Conservation (phyloP, 2,113 vertebrate species). For the Candoia aspera region DNA sequence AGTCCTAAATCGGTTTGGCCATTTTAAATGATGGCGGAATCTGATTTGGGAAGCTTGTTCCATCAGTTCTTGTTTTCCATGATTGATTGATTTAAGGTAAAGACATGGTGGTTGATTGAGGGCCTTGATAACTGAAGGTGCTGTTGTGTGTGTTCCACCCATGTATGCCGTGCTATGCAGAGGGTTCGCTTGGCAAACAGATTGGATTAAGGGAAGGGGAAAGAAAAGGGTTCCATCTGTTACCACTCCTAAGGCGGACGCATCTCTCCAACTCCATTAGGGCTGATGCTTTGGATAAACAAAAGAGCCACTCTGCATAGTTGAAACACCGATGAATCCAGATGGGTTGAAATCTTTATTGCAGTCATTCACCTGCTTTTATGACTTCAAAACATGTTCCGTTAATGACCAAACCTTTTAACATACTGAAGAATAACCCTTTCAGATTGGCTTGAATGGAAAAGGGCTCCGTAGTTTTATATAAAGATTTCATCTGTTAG, state of each 20-base stretch:
- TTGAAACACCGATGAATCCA: conserved; percentile 50
- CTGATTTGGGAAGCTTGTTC: conserved; percentile 68
- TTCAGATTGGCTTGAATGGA: conserved; percentile 58
- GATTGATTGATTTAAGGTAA: conserved; percentile 40
- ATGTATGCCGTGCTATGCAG: conserved; percentile 71
- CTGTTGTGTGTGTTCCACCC: conserved; percentile 78
- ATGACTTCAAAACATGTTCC: not conserved
- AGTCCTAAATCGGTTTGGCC: conserved; percentile 68
- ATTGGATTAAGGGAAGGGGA: not conserved
- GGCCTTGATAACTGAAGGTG: conserved; percentile 53
- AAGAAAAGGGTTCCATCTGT: not conserved
- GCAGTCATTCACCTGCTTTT: conserved; percentile 12
- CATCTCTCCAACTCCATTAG: not conserved
- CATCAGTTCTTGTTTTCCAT: conserved; percentile 46
- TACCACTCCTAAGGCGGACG: not conserved
- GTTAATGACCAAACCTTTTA: conserved; percentile 26
- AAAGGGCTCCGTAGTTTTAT: conserved; percentile 55
- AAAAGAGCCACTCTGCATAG: conserved; percentile 67
- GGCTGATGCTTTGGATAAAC: not conserved
- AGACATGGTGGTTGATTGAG: conserved; percentile 46
- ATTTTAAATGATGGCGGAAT: conserved; percentile 61
- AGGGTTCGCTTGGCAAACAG: conserved; percentile 32
- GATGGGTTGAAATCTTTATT: conserved; percentile 77
- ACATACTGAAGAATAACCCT: conserved; percentile 44
- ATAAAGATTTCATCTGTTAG: conserved; percentile 77